Conservation (phyloP, 2,888 invertebrate species). For the Tigriopus californicus region DNA sequence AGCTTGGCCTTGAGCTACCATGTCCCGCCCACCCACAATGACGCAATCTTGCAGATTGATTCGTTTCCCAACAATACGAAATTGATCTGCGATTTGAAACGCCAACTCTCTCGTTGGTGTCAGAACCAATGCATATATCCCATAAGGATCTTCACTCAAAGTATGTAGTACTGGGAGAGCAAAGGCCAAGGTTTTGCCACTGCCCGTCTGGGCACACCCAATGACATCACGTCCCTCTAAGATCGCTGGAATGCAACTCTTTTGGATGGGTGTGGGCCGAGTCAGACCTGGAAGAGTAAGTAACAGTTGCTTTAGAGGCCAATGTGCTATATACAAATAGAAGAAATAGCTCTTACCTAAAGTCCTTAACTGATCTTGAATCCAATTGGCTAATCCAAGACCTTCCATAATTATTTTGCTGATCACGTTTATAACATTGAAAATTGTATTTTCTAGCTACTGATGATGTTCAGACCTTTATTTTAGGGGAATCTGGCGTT, state of each 20-base stretch:
- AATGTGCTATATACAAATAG: too few species aligned
- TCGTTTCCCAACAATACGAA: conserved; percentile 57
- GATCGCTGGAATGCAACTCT: conserved; percentile 57
- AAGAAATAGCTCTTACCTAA: too few species aligned
- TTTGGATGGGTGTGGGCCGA: conserved; percentile 59
- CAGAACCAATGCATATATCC: conserved; percentile 79
- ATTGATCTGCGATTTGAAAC: conserved; percentile 83
- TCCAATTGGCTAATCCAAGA: too few species aligned
- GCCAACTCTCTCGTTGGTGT: conserved; percentile 88
- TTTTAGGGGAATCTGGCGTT: too few species aligned
- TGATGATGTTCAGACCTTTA: too few species aligned
- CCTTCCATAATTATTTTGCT: too few species aligned
- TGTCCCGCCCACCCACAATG: conserved; percentile 86
- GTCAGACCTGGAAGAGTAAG: neutral
- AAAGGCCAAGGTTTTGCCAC: conserved; percentile 95
- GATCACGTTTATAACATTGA: too few species aligned
- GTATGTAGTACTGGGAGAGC: conserved; percentile 80
- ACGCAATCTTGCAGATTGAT: conserved; percentile 28
- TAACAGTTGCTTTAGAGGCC: too few species aligned
- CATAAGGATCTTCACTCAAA: conserved; percentile 81
- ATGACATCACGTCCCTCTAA: conserved; percentile 66
- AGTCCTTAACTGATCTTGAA: too few species aligned
- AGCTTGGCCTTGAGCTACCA: conserved; percentile 67
- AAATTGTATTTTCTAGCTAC: too few species aligned
- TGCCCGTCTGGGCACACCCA: conserved; percentile 92